A percentile compares a stretch with the other conserved stretches of the same genome.
Evolutionary conservation across 2,888 invertebrate genomes (phyloP).

Genomic region (Synergus umbraculus): DNA sequence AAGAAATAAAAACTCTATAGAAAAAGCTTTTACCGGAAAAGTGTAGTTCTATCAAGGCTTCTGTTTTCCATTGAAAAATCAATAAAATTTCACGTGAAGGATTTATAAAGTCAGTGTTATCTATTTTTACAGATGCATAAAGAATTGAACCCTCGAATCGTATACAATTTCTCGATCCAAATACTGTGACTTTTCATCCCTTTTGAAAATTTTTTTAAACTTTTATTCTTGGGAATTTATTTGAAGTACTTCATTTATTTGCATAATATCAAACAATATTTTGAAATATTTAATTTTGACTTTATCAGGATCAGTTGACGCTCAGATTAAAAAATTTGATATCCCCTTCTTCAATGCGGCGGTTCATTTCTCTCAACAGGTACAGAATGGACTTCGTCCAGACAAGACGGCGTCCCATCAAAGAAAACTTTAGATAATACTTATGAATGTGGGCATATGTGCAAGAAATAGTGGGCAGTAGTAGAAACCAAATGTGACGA

Average conservation of each 20-base stretch:
- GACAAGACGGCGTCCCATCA: background rate
- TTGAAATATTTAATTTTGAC: too few relatives aligned
- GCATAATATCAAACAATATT: too few relatives aligned
- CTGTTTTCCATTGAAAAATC: background rate
- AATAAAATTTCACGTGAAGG: background rate
- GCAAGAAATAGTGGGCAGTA: background rate
- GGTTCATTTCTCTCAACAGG: background rate
- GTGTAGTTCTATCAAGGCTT: background rate
- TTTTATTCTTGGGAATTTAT: too few relatives aligned
- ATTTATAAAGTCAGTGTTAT: background rate
- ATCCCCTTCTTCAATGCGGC: too few relatives aligned
- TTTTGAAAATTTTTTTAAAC: too few relatives aligned
- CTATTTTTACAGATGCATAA: background rate
- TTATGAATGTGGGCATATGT: background rate
- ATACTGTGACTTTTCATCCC: too few relatives aligned
- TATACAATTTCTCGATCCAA: too few relatives aligned
- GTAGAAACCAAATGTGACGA: conserved; percentile 8
- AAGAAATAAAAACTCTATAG: background rate
- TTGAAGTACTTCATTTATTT: too few relatives aligned
- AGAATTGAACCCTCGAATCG: background rate
- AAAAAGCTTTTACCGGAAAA: background rate
- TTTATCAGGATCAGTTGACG: too few relatives aligned
- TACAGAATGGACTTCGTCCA: background rate
- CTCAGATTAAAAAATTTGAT: too few relatives aligned
- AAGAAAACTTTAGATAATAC: conserved; percentile 18